Base-by-base conservation (phyloP, 1,140 invertebrate genomes). In the Lamellibrachia luymesi region DNA sequence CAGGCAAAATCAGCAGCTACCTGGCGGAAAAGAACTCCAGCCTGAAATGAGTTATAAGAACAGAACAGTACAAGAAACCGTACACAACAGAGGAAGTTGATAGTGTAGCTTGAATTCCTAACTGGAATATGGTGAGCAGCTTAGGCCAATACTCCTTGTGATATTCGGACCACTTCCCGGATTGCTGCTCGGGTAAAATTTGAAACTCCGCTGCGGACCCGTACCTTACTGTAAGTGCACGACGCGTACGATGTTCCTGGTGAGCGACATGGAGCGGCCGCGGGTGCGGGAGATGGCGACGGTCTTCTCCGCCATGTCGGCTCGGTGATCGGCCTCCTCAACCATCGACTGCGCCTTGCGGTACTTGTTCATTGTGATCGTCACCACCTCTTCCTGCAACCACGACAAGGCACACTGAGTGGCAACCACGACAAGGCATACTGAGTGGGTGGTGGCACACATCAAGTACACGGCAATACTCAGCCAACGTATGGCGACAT, bases 331-430 rank as follows among this genome's bases (percentile, higher is more conserved):
- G 56, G 96, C 96, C 92, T 96, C 96, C 90, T 96, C 96, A 27
- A 96, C 94, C 93, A 96, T 92, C 38, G 95, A 93, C 94, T 95
- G 95, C 92, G 96, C 95, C 94, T 96, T 96, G 94, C 96, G 95
- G 95, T 96, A 96, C 94, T 96, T 96, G 94, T 96, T 96, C 96
- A 96, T 95, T 25, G 96, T 96, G 90, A 96, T 95, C 92, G 94
- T 95, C 92, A 96, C 95, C 38, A 96, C 96, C 92, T 96, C 96
- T 93, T 96, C 96, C 96, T 96, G 94, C 90, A 95, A 95, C 8
- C 64, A 80, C 64, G 64, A 80, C 13, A 22, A 50, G 50, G 51
- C 8, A 92, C 27, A 51, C n/a, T 10, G 64, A 8, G 25, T 80
- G 17, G 0, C 38, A 38, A 38, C 13, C 25, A 22, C 64, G 64